Evolutionary conservation across 1,140 invertebrate species (phyloP).

Genomic region (Brachionus rotundiformis): DNA sequence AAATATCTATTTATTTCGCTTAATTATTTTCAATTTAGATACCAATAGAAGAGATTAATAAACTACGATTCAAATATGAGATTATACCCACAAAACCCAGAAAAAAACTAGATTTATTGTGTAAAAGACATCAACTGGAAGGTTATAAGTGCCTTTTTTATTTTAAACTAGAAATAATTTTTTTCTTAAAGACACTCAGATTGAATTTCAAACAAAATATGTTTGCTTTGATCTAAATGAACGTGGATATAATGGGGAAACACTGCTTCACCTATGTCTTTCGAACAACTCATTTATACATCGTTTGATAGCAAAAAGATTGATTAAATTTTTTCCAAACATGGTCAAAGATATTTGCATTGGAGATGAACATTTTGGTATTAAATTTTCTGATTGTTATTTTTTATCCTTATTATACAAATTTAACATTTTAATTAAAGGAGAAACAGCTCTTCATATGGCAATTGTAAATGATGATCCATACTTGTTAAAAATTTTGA

Average conservation of each 20-base stretch:
- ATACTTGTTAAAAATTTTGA: constrained; percentile 89
- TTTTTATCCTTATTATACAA: not conserved
- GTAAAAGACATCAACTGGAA: not conserved
- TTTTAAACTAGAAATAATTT: not conserved
- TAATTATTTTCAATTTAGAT: not conserved
- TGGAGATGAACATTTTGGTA: constrained; percentile 93
- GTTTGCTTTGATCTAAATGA: constrained; percentile 90
- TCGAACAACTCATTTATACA: constrained; percentile 85
- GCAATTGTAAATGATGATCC: constrained; percentile 98
- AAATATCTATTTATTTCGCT: constrained; percentile 53
- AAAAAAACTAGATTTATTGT: not conserved
- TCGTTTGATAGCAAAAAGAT: constrained; percentile 85
- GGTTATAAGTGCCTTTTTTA: not conserved
- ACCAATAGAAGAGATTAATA: not conserved
- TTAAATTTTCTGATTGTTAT: constrained; percentile 50
- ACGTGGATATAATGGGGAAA: constrained; percentile 91
- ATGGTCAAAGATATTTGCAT: constrained; percentile 94
- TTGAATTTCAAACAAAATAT: constrained; percentile 68
- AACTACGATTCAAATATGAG: not conserved
- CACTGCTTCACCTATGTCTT: constrained; percentile 87
- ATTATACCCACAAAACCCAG: not conserved
- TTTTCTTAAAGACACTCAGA: not conserved
- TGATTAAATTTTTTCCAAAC: constrained; percentile 87
- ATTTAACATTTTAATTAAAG: constrained; percentile 65
- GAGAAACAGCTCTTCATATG: constrained; percentile 75